Evolutionary conservation across 2,888 invertebrate genomes (phyloP).

Genomic region (Archips xylosteana): DNA sequence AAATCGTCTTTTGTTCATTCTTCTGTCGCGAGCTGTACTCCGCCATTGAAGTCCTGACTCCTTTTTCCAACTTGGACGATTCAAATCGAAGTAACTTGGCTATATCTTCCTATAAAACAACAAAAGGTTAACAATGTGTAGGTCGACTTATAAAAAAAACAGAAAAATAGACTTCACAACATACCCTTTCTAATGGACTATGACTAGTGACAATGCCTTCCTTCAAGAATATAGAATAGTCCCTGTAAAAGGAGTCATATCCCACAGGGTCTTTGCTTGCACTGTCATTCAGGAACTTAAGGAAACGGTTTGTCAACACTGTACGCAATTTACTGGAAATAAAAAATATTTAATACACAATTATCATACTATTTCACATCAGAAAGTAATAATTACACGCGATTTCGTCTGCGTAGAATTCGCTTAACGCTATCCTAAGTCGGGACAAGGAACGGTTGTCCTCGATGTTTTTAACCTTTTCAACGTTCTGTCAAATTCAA

Average conservation of each 20-base stretch:
- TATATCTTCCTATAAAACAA: conserved; percentile 91
- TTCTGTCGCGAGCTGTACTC: conserved; percentile 93
- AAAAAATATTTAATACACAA: conserved; percentile 6
- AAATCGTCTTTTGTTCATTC: conserved; percentile 93
- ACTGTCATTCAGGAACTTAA: conserved; percentile 94
- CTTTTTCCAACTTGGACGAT: conserved; percentile 91
- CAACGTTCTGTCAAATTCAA: no score
- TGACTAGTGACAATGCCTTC: conserved; percentile 96
- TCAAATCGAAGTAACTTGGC: conserved; percentile 96
- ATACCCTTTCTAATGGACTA: conserved; percentile 93
- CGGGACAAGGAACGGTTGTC: no score
- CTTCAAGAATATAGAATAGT: conserved; percentile 96
- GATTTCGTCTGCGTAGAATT: no score
- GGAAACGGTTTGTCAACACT: conserved; percentile 92
- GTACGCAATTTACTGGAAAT: conserved; percentile 89
- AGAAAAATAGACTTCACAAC: conserved; percentile 10
- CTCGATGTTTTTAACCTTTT: no score
- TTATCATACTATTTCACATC: no score
- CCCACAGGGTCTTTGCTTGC: conserved; percentile 93
- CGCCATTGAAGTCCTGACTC: conserved; percentile 90
- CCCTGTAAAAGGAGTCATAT: conserved; percentile 94
- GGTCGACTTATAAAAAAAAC: no score
- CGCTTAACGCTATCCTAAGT: no score
- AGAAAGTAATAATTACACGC: no score
- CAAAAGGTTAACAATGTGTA: not conserved